These are phyloP conservation scores for Clitarchus hookeri DNA, from an alignment of 2,888 invertebrate species.

Conservation along the genomic window DNA sequence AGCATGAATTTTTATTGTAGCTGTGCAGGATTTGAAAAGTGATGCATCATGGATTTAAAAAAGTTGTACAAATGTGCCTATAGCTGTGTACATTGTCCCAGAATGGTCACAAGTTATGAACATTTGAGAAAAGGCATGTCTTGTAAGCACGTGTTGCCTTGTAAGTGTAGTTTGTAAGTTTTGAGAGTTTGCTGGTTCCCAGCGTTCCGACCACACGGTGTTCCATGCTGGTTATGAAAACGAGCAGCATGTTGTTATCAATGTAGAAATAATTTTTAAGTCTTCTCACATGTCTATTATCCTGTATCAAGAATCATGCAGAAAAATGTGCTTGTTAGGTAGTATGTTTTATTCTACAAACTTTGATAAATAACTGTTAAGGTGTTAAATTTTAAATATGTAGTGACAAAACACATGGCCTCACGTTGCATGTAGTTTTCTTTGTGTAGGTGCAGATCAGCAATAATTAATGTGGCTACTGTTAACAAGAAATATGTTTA, in stretches of 20 bases:
- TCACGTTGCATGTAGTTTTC: not conserved
- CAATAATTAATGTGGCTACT: not conserved
- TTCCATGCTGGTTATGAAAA: not conserved
- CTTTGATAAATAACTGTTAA: not conserved
- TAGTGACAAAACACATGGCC: not conserved
- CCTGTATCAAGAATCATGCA: not conserved
- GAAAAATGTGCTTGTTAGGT: not conserved
- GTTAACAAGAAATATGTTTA: not conserved
- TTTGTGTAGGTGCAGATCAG: not conserved
- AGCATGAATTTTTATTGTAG: too few relatives aligned
- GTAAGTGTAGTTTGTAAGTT: not conserved
- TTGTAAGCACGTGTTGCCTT: constrained; percentile 7
- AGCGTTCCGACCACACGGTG: not conserved
- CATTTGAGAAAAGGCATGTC: not conserved
- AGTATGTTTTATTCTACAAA: not conserved
- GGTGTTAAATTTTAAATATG: not conserved
- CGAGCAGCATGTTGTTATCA: not conserved
- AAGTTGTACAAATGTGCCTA: not conserved
- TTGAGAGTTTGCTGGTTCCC: not conserved
- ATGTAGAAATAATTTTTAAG: not conserved
- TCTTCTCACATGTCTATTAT: constrained; percentile 3
- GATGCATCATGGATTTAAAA: not conserved
- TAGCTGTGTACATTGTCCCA: not conserved
- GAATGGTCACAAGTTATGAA: not conserved
- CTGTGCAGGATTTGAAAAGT: not conserved